phyloP scores from a whole-genome alignment of 1,140 invertebrate species.

The Amyelois transitella region DNA sequence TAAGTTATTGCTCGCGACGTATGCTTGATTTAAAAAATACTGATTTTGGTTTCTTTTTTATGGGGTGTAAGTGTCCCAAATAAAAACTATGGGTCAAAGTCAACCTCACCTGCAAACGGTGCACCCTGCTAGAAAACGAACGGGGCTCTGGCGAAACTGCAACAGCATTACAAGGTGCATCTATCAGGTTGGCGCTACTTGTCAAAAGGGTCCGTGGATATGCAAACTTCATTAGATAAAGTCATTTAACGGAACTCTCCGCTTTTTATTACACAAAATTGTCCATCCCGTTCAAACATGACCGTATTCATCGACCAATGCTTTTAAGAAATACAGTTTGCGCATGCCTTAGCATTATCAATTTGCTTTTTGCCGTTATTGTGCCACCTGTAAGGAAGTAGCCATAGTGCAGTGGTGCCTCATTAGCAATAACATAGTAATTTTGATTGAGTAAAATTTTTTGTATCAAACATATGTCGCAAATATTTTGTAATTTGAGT shows the following conservation, averaged over 20 bases:
- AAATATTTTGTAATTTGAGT: background rate
- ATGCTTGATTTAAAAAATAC: background rate
- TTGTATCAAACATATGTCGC: background rate
- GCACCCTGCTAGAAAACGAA: constrained; percentile 4
- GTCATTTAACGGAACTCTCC: no score
- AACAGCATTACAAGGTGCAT: background rate
- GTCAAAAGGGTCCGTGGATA: no score
- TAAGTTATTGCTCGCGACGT: background rate
- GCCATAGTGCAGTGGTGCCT: no score
- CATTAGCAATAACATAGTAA: no score
- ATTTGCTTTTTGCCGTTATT: no score
- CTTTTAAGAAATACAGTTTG: no score
- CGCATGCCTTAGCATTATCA: no score
- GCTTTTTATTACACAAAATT: no score
- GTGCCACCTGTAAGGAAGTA: no score
- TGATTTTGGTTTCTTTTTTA: background rate
- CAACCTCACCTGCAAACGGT: constrained; percentile 5
- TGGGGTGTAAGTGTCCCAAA: constrained; percentile 2
- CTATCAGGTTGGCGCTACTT: no score
- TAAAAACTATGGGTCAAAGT: background rate
- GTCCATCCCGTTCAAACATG: background rate
- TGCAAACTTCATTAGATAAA: no score
- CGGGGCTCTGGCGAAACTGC: constrained; percentile 3
- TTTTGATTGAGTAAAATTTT: no score
- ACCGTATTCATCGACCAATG: background rate